Percentiles rank a stretch among this genome's conserved stretches.
Evolutionary conservation across 2,888 invertebrate species (phyloP).

Genomic region (Sclerodermus sp.): DNA sequence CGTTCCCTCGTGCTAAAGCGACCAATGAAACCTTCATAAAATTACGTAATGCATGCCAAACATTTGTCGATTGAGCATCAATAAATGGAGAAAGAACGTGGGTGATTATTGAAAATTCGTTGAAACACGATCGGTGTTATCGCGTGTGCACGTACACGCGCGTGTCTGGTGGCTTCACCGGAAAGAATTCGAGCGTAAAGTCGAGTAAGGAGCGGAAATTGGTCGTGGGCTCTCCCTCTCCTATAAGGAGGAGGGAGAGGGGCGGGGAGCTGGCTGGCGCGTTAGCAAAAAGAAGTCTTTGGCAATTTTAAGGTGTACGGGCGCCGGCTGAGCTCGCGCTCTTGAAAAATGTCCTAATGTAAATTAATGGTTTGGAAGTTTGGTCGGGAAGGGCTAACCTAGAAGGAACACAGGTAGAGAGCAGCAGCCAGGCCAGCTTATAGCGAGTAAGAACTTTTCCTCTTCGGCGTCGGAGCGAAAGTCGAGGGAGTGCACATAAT

Average conservation of each 20-base stretch:
- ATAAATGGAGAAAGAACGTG: too few species aligned
- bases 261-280: background rate
- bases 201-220: constrained; percentile 17
- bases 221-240: background rate
- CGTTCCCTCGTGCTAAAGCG: too few species aligned
- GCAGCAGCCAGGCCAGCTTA: constrained; percentile 11
- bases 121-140: too few species aligned
- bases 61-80: too few species aligned
- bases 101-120: too few species aligned
- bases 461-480: constrained; percentile 5
- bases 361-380: constrained; percentile 51
- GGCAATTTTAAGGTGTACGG: background rate
- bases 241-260: constrained; percentile 5
- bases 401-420: constrained; percentile 33
- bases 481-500: constrained; percentile 30
- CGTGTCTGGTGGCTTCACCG: too few species aligned
- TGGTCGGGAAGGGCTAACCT: constrained; percentile 26
- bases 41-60: too few species aligned
- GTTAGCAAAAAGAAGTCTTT: constrained; percentile 26
- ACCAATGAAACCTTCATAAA: too few species aligned
- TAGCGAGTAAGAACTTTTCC: constrained; percentile 6
- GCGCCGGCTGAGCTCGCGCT: too few species aligned
- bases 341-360: constrained; percentile 49
- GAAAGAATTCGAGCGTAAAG: constrained; percentile 27
- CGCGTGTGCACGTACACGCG: too few species aligned